Percentiles rank a stretch among this genome's conserved stretches.
Conservation (phyloP, 2,797 vertebrate species). For the Columba guinea region DNA sequence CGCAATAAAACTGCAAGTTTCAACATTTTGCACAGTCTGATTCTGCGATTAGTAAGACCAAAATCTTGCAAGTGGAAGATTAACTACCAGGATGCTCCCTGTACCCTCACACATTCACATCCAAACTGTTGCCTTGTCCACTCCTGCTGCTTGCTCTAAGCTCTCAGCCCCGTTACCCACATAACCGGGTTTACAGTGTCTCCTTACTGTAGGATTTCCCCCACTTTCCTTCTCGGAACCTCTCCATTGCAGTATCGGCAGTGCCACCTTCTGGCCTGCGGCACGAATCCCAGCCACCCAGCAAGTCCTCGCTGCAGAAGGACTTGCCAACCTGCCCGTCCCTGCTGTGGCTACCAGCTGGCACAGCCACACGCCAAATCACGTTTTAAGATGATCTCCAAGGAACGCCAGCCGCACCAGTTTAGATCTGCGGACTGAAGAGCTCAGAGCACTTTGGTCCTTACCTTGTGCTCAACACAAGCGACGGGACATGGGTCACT, state of each 20-base stretch:
- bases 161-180: not conserved
- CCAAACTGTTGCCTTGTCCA: not conserved
- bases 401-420: accelerated
- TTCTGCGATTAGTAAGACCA: not conserved
- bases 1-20: not conserved
- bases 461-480: accelerated
- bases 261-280: slow-evolving; percentile 76
- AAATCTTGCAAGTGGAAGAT: not conserved
- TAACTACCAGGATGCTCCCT: not conserved
- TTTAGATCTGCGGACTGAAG: not conserved
- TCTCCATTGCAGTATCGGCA: slow-evolving; percentile 69
- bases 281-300: slow-evolving; percentile 12
- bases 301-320: not conserved
- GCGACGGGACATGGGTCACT: accelerated
- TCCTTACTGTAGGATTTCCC: not conserved
- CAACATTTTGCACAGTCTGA: not conserved
- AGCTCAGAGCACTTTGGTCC: not conserved
- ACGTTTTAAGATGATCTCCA: not conserved
- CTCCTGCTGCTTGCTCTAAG: not conserved
- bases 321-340: accelerated
- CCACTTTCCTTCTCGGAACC: not conserved
- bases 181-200: not conserved
- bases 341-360: not conserved
- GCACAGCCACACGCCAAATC: accelerated
- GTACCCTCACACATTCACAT: not conserved